phyloP scores from a whole-genome alignment of 2,797 vertebrate genomes.

The Argya squamiceps region DNA sequence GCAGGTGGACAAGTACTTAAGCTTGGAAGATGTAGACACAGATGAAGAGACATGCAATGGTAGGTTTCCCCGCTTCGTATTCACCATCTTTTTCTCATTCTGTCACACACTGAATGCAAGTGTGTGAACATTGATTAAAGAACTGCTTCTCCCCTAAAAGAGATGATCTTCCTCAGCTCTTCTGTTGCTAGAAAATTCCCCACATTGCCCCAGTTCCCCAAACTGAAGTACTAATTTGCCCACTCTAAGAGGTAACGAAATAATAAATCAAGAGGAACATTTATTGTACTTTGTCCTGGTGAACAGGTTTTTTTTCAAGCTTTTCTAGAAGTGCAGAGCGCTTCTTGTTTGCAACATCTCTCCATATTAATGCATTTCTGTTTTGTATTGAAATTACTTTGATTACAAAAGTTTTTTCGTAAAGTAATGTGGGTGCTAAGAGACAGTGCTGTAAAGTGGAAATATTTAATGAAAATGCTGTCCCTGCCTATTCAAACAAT shows the following conservation, averaged over 20 bases:
- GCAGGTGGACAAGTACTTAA: slow-evolving; percentile 69
- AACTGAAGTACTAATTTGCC: not conserved
- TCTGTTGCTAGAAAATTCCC: not conserved
- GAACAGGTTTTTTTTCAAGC: not conserved
- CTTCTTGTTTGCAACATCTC: not conserved
- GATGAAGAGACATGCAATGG: slow-evolving; percentile 39
- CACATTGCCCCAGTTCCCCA: not conserved
- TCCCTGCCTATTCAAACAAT: not conserved
- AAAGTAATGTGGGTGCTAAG: not conserved
- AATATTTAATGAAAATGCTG: slow-evolving; percentile 10
- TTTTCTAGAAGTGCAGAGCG: not conserved
- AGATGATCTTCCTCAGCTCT: not conserved
- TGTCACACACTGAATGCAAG: not conserved
- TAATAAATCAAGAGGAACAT: not conserved
- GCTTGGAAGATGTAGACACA: slow-evolving; percentile 51
- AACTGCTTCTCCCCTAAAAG: not conserved
- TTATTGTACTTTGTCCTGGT: not conserved
- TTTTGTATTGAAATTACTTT: not conserved
- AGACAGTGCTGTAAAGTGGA: not conserved
- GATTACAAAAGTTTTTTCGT: not conserved
- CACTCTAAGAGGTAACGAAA: not conserved
- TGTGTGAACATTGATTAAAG: not conserved
- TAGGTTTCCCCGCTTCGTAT: not conserved
- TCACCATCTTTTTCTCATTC: not conserved
- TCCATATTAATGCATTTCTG: not conserved